Evolutionary conservation across 2,888 invertebrate species (phyloP), one percentile per base, ranked within the genome.

Genomic region (Rosalia funebris): DNA sequence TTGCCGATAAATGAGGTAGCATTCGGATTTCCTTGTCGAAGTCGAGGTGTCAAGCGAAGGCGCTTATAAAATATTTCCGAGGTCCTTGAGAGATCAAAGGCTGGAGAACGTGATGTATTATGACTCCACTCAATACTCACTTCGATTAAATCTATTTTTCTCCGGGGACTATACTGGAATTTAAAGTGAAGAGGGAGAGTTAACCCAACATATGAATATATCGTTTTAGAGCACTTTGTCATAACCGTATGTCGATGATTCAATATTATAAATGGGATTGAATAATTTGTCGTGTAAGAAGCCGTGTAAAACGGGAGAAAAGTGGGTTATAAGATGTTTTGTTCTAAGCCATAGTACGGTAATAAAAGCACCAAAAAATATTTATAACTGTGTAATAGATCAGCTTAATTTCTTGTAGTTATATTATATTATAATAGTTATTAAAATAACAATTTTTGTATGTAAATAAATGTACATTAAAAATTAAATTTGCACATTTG

Each of bases 71-170:
- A 69, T 69, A 73, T 70, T 68, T 69, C 62, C 58, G 50, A 59
- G 65, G 70, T 67, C 68, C 70, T 69, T 62, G 52, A 46, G 70
- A 71, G 75, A 75, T 74, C 74, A 74, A 75, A 75, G 75, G 69
- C 69, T 64, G 63, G 56, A 46, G 70, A 69, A 72, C 73, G 75
- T 75, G 76, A 72, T 71, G 75, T 73, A 76, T 75, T 74, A 75
- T 73, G 66, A 67, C 62, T 66, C 72, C 67, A 75, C 74, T 76
- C 75, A 72, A 75, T 75, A 74, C 71, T 71, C 75, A 68, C 73
- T 74, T 72, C 75, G 75, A 76, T 76, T 75, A 75, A 76, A 75
- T 74, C 75, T 71, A 75, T 75, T 75, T 74, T 73, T 73, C 73
- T 71, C 71, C 55, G 42, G 71, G 72, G 71, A 71, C 70, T 65